Base-by-base conservation (phyloP, 2,113 vertebrate species). In the Scophthalmus maximus region DNA sequence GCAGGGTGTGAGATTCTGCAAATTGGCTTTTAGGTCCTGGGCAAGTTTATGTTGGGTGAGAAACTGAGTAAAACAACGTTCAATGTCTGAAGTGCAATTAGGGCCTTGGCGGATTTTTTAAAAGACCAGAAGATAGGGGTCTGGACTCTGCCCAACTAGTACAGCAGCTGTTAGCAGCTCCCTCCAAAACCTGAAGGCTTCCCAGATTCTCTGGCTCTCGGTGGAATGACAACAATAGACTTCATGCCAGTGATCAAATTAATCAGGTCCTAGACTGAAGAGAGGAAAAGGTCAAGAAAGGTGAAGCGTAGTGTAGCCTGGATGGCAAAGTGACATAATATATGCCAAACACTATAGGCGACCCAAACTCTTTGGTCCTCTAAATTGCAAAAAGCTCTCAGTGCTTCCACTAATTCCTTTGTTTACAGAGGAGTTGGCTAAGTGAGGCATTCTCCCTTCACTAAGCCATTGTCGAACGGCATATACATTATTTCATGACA, bases 121-220 rank as follows among this genome's bases (percentile, higher is more conserved):
- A 81, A 76, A 88, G 84, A 78, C 80, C 26, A 56, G 60, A 73
- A 85, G 82, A 90, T 76, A 86, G 60, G 36, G 44, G 52, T 49
- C 76, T 90, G 84, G 79, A 86, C 49, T 82, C 47, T 68, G 25
- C 77, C 80, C 82, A 87, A 81, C 69, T 78, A 56, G 81, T 74
- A 58, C 51, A 90, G 87, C 92, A 94, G 90, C 92, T 92, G 92
- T 88, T 79, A 81, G 85, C 68, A 49, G 84, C 82, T 83, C 81
- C 72, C 55, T 87, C 80, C 83, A 83, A 89, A 80, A 68, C 82
- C 68, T 38, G 47, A 82, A 88, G 81, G 58, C 82, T 89, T 88
- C 79, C 86, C 85, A 85, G 78, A 79, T 86, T 85, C 69, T 75
- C 52, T 60, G 70, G 65, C 62, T 87, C 79, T 84, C 75, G 73